phyloP scores from a whole-genome alignment of 1,140 invertebrate genomes.

The Sycobia sp. region DNA sequence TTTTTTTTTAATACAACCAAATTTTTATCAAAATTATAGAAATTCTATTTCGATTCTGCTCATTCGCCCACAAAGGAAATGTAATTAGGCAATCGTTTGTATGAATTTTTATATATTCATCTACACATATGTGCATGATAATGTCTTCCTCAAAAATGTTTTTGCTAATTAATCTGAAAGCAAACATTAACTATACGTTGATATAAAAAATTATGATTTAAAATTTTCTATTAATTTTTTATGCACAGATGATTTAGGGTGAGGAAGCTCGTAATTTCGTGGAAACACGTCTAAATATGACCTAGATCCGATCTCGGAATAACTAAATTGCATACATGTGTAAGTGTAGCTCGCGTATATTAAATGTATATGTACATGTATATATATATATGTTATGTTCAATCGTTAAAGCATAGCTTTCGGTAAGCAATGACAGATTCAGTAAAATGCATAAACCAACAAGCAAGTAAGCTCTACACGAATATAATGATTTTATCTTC shows the following conservation, averaged over 20 bases:
- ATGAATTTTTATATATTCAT: no score
- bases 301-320: slow-evolving; percentile 37
- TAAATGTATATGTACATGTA: slow-evolving; percentile 32
- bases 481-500: slow-evolving; percentile 30
- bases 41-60: no score
- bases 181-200: no score
- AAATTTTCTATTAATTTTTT: slow-evolving; percentile 11
- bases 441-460: slow-evolving; percentile 30
- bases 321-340: slow-evolving; percentile 25
- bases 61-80: no score
- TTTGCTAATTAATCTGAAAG: no score
- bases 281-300: slow-evolving; percentile 38
- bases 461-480: slow-evolving; percentile 25
- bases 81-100: no score
- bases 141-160: no score
- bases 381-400: slow-evolving; percentile 48
- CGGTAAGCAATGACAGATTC: slow-evolving; percentile 16
- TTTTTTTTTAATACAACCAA: no score
- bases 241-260: slow-evolving; percentile 7
- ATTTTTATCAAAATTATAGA: no score
- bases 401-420: slow-evolving; percentile 47
- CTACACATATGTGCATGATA: no score
- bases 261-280: slow-evolving; percentile 36
- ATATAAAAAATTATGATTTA: slow-evolving; percentile 1
- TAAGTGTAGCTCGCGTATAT: slow-evolving; percentile 20